phyloP scores from a whole-genome alignment of 2,888 invertebrate genomes.

The Caenorhabditis sp. region DNA sequence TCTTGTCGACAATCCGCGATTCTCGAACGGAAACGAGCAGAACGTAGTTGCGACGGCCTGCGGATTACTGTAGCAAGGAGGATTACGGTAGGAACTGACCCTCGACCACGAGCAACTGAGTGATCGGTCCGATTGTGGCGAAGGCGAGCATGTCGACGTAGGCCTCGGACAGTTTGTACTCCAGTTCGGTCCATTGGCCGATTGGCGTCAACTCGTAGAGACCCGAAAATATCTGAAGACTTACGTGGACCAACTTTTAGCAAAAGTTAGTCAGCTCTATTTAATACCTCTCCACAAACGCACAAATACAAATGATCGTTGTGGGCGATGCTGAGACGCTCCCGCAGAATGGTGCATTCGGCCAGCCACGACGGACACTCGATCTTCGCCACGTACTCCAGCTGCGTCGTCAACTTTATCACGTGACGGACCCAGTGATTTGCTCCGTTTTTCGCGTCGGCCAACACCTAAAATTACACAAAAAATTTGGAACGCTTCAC shows the following conservation, averaged over 20 bases:
- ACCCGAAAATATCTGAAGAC: slow-evolving; percentile 65
- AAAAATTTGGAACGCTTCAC: slow-evolving; percentile 88
- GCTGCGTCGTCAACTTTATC: slow-evolving; percentile 55
- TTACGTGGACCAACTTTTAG: no score
- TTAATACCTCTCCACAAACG: slow-evolving; percentile 63
- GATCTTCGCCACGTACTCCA: slow-evolving; percentile 66
- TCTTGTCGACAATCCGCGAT: slow-evolving; percentile 60
- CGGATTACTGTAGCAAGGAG: not conserved
- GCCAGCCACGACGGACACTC: slow-evolving; percentile 66
- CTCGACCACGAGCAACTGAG: slow-evolving; percentile 66
- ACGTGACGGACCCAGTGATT: slow-evolving; percentile 62
- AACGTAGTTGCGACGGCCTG: slow-evolving; percentile 65
- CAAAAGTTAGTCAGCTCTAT: no score
- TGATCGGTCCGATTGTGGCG: slow-evolving; percentile 68
- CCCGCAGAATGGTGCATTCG: slow-evolving; percentile 58
- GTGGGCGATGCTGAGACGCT: slow-evolving; percentile 64
- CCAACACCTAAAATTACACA: slow-evolving; percentile 39
- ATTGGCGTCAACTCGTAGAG: slow-evolving; percentile 65
- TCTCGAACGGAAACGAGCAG: slow-evolving; percentile 62
- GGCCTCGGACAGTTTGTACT: slow-evolving; percentile 67
- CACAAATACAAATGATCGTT: slow-evolving; percentile 66
- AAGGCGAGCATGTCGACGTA: slow-evolving; percentile 67
- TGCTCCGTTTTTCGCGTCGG: slow-evolving; percentile 51
- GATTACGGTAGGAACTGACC: slow-evolving; percentile 29
- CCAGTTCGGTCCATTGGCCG: slow-evolving; percentile 67